Conservation (phyloP, 2,797 vertebrate species). For the Toxotes lorentzi region DNA sequence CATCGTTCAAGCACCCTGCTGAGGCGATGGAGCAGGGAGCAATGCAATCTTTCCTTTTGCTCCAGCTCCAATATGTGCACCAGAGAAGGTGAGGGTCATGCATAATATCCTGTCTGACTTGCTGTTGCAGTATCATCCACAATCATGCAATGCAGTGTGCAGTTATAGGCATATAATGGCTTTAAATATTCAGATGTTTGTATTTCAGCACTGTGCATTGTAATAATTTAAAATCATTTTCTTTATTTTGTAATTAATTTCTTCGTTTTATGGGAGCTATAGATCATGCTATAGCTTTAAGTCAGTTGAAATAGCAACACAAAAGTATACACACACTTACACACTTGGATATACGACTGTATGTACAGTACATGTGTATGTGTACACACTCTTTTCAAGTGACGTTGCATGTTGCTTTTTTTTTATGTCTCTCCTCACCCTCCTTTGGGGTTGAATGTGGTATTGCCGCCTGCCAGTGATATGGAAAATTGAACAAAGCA, state of each 20-base stretch:
- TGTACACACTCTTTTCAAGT: background rate
- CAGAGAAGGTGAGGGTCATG: conserved; percentile 49
- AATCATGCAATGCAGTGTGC: conserved; percentile 32
- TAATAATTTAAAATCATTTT: background rate
- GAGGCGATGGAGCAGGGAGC: conserved; percentile 43
- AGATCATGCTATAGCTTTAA: too few species aligned
- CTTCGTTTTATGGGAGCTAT: too few species aligned
- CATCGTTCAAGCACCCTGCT: conserved; percentile 58
- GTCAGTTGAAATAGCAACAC: background rate
- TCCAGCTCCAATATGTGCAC: conserved; percentile 35
- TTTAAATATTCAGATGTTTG: conserved; percentile 35
- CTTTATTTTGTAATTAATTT: conserved; percentile 3
- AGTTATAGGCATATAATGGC: conserved; percentile 14
- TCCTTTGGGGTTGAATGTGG: background rate
- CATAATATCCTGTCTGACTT: conserved; percentile 63
- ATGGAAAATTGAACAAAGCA: background rate
- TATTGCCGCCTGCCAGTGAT: background rate
- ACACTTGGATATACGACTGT: background rate
- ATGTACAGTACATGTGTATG: too few species aligned
- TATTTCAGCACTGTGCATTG: conserved; percentile 1
- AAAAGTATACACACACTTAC: background rate
- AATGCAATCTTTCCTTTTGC: conserved; percentile 52
- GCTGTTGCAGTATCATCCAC: conserved; percentile 47
- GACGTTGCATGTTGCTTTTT: background rate
- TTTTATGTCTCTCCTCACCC: background rate